Percentiles rank a stretch among this genome's conserved stretches.
Conservation (phyloP, 2,113 vertebrate genomes). For the Myodes glareolus region DNA sequence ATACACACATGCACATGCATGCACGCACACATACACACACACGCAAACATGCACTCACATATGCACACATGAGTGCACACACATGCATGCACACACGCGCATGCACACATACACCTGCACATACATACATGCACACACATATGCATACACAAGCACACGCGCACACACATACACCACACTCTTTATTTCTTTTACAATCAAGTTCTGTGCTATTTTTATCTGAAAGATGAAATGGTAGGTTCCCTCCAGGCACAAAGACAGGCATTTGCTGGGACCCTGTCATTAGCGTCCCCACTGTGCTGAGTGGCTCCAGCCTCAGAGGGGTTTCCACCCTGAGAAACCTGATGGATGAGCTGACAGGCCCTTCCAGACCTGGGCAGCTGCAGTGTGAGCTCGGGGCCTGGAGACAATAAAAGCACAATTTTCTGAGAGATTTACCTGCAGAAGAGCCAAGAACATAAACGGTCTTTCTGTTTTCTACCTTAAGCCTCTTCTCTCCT, state of each 20-base stretch:
- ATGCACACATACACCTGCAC: too few species aligned
- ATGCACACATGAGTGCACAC: too few species aligned
- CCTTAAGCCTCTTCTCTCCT: constrained; percentile 25
- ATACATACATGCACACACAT: too few species aligned
- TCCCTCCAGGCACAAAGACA: background rate
- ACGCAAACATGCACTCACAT: too few species aligned
- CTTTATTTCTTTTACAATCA: background rate
- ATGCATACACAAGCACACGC: background rate
- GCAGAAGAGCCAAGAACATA: constrained; percentile 46
- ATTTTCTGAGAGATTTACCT: constrained; percentile 78
- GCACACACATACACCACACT: too few species aligned
- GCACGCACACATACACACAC: too few species aligned
- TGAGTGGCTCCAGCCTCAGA: constrained; percentile 28
- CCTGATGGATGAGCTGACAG: constrained; percentile 49
- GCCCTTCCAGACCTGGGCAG: constrained; percentile 50
- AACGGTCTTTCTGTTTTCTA: background rate
- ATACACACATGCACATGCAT: accelerated
- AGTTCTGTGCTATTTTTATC: constrained; percentile 23
- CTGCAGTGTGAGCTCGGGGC: constrained; percentile 69
- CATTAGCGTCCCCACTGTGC: background rate
- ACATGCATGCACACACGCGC: too few species aligned
- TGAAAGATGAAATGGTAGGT: background rate
- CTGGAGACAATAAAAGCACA: constrained; percentile 81
- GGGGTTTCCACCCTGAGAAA: background rate
- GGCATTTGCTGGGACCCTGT: background rate